phyloP scores from a whole-genome alignment of 2,888 invertebrate species.

The Apoda limacodes region DNA sequence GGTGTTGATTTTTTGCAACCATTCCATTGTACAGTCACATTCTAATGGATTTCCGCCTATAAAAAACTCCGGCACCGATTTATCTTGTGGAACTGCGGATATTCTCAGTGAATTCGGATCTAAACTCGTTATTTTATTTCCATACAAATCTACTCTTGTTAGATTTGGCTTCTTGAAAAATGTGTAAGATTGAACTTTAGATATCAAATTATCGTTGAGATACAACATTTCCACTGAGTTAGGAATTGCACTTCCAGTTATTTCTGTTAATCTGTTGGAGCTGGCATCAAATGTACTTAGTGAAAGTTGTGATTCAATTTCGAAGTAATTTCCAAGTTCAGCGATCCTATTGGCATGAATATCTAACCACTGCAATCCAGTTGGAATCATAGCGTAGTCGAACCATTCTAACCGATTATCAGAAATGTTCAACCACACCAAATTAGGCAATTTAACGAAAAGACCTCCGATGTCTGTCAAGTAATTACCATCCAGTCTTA shows the following conservation, averaged over 20 bases:
- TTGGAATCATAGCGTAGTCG: constrained; percentile 88
- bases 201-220: constrained; percentile 83
- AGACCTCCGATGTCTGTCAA: constrained; percentile 82
- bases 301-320: constrained; percentile 83
- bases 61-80: constrained; percentile 82
- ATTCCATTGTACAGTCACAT: constrained; percentile 93
- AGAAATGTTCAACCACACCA: constrained; percentile 88
- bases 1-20: constrained; percentile 85
- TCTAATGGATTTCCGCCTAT: constrained; percentile 88
- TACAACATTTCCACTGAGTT: constrained; percentile 84
- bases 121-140: constrained; percentile 81
- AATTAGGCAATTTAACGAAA: constrained; percentile 83
- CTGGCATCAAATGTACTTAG: constrained; percentile 86
- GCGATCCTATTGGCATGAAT: constrained; percentile 86
- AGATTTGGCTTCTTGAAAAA: constrained; percentile 89
- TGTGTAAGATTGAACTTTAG: constrained; percentile 86
- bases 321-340: constrained; percentile 86
- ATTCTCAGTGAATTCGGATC: constrained; percentile 82
- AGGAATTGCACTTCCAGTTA: constrained; percentile 85
- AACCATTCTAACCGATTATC: constrained; percentile 87
- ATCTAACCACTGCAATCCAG: constrained; percentile 86
- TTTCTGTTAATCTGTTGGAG: constrained; percentile 83
- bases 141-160: constrained; percentile 83
- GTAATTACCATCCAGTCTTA: constrained; percentile 85
- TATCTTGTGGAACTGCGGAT: constrained; percentile 79